Evolutionary conservation across 2,797 vertebrate species (phyloP).

Genomic region (Sebastes cheni): DNA sequence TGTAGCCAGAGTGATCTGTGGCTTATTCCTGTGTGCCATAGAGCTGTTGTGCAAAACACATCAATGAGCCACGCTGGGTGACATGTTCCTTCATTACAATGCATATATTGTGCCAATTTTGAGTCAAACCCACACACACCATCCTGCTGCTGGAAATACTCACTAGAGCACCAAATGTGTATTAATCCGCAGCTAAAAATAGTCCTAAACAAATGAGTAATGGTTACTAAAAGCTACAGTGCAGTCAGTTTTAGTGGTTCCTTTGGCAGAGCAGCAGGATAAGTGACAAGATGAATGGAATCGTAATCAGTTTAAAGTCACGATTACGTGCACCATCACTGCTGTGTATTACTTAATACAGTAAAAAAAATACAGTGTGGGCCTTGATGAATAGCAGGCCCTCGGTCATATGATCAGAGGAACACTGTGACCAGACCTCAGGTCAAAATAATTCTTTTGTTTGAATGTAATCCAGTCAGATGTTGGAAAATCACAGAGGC

Average conservation of each 20-base stretch:
- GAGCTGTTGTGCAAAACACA: background rate
- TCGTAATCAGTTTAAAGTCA: background rate
- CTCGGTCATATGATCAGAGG: constrained; percentile 45
- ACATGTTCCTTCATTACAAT: background rate
- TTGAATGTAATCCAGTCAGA: constrained; percentile 45
- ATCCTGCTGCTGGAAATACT: background rate
- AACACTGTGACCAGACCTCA: constrained; percentile 42
- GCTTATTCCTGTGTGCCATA: no score
- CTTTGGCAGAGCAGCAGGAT: background rate
- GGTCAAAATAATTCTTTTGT: constrained; percentile 49
- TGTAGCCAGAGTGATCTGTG: no score
- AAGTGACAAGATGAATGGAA: background rate
- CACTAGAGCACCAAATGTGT: background rate
- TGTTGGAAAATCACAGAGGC: constrained; percentile 32
- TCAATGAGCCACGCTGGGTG: background rate
- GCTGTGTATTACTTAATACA: background rate
- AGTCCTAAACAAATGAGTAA: background rate
- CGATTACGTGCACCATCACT: background rate
- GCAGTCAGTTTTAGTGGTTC: background rate
- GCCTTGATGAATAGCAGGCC: constrained; percentile 6
- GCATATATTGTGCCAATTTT: background rate
- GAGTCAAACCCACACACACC: background rate
- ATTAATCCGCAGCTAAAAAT: background rate
- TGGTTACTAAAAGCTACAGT: background rate
- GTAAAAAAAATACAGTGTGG: constrained; percentile 21